Conservation (phyloP, 2,888 invertebrate species). For the Polydrusus cervinus region DNA sequence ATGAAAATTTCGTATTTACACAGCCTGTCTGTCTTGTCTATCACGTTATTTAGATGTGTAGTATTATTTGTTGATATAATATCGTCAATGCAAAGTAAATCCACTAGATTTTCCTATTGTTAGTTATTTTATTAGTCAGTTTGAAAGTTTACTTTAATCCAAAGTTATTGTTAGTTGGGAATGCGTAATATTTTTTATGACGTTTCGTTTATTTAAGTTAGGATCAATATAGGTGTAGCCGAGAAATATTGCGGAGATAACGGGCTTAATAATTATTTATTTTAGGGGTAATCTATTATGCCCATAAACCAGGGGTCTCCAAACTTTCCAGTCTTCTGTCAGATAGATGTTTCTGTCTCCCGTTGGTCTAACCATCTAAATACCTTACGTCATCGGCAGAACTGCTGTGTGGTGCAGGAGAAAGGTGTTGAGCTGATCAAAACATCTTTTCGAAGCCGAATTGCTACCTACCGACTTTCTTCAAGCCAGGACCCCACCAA, state of each 20-base stretch:
- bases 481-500: too few relatives aligned
- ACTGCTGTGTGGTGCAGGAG: too few relatives aligned
- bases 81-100: not conserved
- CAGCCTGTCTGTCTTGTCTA: constrained; percentile 11
- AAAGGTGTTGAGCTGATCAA: too few relatives aligned
- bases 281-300: too few relatives aligned
- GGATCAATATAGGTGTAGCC: not conserved
- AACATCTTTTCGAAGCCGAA: too few relatives aligned
- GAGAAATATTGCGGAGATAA: not conserved
- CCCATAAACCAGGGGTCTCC: too few relatives aligned
- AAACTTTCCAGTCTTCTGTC: too few relatives aligned
- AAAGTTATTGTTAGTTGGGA: constrained; percentile 1
- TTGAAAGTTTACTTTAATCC: constrained; percentile 1
- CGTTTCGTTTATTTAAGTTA: not conserved
- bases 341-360: too few relatives aligned
- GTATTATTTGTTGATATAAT: constrained; percentile 9
- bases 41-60: constrained; percentile 14
- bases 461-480: too few relatives aligned
- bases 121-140: constrained; percentile 12
- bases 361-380: too few relatives aligned
- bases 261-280: not conserved
- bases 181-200: not conserved
- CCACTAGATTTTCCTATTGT: constrained; percentile 1
- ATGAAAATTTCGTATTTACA: constrained; percentile 16
- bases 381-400: too few relatives aligned